phyloP scores from a whole-genome alignment of 2,113 vertebrate genomes.

The Larimichthys crocea region DNA sequence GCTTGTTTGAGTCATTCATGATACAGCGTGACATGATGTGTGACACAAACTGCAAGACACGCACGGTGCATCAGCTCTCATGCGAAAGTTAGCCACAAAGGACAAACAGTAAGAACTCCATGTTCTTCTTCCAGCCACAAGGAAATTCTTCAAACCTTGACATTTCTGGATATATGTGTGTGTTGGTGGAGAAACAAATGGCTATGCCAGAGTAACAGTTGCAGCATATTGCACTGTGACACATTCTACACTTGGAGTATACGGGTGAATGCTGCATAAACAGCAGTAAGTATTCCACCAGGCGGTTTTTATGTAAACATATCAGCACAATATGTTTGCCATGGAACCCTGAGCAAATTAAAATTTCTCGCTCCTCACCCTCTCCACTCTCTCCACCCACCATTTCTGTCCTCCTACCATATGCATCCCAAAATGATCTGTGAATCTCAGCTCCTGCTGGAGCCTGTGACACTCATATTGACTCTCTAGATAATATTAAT shows the following conservation, averaged over 20 bases:
- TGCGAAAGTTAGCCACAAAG: constrained; percentile 16
- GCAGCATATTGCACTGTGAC: constrained; percentile 14
- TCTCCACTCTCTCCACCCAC: constrained; percentile 54
- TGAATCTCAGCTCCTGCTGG: constrained; percentile 41
- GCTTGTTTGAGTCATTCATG: constrained; percentile 39
- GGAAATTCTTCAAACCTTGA: neutral
- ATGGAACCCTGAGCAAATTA: constrained; percentile 62
- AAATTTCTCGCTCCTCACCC: constrained; percentile 52
- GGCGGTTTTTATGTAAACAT: constrained; percentile 58
- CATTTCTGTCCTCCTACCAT: constrained; percentile 54
- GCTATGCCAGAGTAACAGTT: neutral
- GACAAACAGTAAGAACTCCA: neutral
- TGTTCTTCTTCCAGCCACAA: neutral
- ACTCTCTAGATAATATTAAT: constrained; percentile 17
- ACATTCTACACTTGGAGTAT: constrained; percentile 18
- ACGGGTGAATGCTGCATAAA: constrained; percentile 11
- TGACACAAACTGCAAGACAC: constrained; percentile 28
- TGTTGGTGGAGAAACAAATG: neutral
- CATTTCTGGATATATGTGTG: neutral
- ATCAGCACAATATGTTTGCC: constrained; percentile 56
- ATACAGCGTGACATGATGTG: constrained; percentile 29
- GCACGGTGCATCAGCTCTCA: constrained; percentile 1
- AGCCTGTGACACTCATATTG: constrained; percentile 25
- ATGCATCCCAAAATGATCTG: constrained; percentile 57
- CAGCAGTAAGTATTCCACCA: constrained; percentile 43